Base-by-base conservation (phyloP, 2,888 invertebrate species). In the Scaptomyza parva region DNA sequence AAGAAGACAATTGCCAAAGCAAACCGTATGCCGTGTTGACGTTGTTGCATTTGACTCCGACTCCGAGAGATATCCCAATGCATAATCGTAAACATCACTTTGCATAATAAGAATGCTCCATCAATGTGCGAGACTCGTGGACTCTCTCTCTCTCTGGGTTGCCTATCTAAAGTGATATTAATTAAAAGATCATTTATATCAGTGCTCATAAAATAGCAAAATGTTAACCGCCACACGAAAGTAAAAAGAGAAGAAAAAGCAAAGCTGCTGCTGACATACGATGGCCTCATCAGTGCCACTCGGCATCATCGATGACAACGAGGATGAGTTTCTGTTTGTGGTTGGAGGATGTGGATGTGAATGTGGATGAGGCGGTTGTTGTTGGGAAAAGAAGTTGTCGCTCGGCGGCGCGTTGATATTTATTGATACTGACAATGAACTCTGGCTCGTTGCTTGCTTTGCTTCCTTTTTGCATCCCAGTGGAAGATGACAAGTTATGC, bases 41-140 rank as follows among this genome's bases (percentile, higher is more conserved):
- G 72, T 62, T 66, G 63, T 62, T 70, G 65, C 72, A 39, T 64
- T 64, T 68, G 70, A 58, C 65, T 62, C 64, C 28, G n/a, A n/a
- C n/a, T n/a, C n/a, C n/a, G n/a, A n/a, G 28, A 9, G n/a, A 33
- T 72, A 65, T 75, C 60, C 63, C 78, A 57, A 67, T 75, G 74
- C 76, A 85, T 86, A 86, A 85, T 85, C 84, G 86, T 86, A 85
- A 85, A 86, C 88, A 88, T 89, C 89, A 89, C 86, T 89, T 89
- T 89, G 88, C 89, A 89, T 89, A 88, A 89, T 77, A 86, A 83
- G 87, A 88, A 89, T 86, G 88, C 88, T 89, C 83, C 89, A 89
- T 89, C 89, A 89, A 89, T 89, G 85, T 60, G 64, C 64, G 43
- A 14, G 35, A 8, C 11, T 33, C 22, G 9, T 9, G 8, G 33